Percentiles rank a stretch among this genome's conserved stretches.
Conservation (phyloP, 2,797 vertebrate species). For the Babyrousa celebensis region DNA sequence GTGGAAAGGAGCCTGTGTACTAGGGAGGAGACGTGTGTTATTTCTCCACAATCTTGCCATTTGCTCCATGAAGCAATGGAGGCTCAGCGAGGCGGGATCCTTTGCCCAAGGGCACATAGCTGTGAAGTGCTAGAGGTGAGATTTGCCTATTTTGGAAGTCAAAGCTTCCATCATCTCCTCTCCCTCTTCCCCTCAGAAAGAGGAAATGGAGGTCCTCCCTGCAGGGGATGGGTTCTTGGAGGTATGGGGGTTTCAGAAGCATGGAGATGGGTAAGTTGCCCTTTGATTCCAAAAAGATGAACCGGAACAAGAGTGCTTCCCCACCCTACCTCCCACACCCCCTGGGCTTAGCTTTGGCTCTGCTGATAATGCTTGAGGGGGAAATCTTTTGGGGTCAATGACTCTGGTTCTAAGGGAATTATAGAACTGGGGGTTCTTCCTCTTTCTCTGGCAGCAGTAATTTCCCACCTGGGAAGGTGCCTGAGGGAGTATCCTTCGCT, state of each 20-base stretch:
- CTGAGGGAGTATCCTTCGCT: background rate
- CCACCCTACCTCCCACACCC: no score
- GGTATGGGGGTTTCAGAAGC: background rate
- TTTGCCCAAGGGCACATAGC: background rate
- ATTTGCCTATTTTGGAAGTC: background rate
- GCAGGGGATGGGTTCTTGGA: background rate
- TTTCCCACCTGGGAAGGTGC: background rate
- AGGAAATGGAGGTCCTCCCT: background rate
- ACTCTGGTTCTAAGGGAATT: background rate
- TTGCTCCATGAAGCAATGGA: background rate
- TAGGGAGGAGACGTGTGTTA: rapidly evolving
- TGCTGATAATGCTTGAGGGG: background rate
- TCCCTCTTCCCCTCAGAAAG: background rate
- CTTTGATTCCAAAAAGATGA: background rate
- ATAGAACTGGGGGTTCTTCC: background rate
- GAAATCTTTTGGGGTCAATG: background rate
- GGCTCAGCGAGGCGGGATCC: constrained; percentile 40
- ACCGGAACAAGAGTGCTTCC: background rate
- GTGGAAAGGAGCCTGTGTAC: background rate
- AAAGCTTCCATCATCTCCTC: background rate
- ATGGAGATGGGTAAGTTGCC: background rate
- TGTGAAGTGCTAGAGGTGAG: background rate
- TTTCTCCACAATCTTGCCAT: background rate
- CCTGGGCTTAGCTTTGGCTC: background rate
- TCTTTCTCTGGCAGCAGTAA: background rate